These are phyloP conservation scores for Ictidomys tridecemlineatus DNA, from an alignment of 2,113 vertebrate species.

Conservation along the genomic window DNA sequence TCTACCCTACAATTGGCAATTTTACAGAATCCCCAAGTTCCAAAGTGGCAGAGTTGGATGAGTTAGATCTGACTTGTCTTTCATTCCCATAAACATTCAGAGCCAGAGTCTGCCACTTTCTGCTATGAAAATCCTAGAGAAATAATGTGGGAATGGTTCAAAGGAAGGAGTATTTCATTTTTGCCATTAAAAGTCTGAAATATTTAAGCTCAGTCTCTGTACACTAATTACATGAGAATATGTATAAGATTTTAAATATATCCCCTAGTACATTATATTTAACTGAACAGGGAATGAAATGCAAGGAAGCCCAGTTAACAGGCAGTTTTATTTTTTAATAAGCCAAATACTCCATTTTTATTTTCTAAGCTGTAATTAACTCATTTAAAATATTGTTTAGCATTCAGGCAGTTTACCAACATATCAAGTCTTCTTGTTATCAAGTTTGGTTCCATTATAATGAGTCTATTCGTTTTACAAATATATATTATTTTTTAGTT, in stretches of 20 bases:
- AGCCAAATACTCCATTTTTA: slow-evolving; percentile 61
- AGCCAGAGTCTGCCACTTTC: not conserved
- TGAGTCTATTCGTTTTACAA: slow-evolving; percentile 44
- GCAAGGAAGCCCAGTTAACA: slow-evolving; percentile 33
- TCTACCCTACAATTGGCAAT: not conserved
- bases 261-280: slow-evolving; percentile 8
- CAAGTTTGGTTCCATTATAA: slow-evolving; percentile 58
- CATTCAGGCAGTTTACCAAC: slow-evolving; percentile 54
- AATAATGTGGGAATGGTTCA: not conserved
- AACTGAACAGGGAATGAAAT: slow-evolving; percentile 45
- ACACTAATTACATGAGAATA: slow-evolving; percentile 11
- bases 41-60: not conserved
- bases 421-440: slow-evolving; percentile 44
- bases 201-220: slow-evolving; percentile 24
- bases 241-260: slow-evolving; percentile 13
- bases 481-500: no score
- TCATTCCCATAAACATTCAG: not conserved
- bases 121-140: not conserved
- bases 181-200: slow-evolving; percentile 29
- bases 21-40: not conserved
- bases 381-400: slow-evolving; percentile 67
- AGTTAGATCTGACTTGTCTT: not conserved
- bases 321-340: slow-evolving; percentile 8
- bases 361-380: slow-evolving; percentile 67
- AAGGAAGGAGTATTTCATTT: not conserved